Base-by-base conservation (phyloP, 2,113 vertebrate species). In the Thryonomys swinderianus region DNA sequence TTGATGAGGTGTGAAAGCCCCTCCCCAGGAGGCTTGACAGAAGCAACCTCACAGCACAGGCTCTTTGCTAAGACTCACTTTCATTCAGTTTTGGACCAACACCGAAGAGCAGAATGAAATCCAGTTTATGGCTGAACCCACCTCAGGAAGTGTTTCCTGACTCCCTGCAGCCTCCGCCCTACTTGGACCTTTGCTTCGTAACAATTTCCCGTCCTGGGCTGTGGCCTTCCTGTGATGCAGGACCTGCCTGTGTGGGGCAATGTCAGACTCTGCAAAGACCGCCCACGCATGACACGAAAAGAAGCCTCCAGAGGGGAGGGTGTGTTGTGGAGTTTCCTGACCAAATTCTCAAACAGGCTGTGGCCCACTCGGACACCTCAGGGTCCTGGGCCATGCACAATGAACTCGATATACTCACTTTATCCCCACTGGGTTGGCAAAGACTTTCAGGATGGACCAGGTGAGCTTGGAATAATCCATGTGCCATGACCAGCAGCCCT, bases 11-110 rank as follows among this genome's bases (percentile, higher is more conserved):
- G 2, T 78, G n/a, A 45, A 23, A 7, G 0, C 20, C 61, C 59
- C 4, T 34, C 23, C 53, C 62, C 45, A 7, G 40, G 5, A 61
- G 4, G 9, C 21, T 5, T 11, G 16, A 55, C 27, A 61, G 55
- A 53, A 23, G 57, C 27, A 27, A 55, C 21, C 4, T 11, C 9
- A 27, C 2, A 18, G 32, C 8, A 23, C 1, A 1, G 0, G 51
- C 42, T 71, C 55, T 73, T 25, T 40, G 0, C 81, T 55, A 48
- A 40, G n/a, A 8, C 7, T 23, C 30, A 30, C 67, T 62, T 94
- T 85, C 53, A 59, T 37, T 37, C 55, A 13, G 85, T 48, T 25
- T 57, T 66, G 1, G 13, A 67, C 32, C 27, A 67, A 48, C 30
- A 42, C 32, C 17, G 71, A 18, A 61, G 12, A 17, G 61, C 32